Percentiles rank a stretch among this genome's conserved stretches.
Conservation (phyloP, 2,888 invertebrate genomes). For the Taenaris catops region DNA sequence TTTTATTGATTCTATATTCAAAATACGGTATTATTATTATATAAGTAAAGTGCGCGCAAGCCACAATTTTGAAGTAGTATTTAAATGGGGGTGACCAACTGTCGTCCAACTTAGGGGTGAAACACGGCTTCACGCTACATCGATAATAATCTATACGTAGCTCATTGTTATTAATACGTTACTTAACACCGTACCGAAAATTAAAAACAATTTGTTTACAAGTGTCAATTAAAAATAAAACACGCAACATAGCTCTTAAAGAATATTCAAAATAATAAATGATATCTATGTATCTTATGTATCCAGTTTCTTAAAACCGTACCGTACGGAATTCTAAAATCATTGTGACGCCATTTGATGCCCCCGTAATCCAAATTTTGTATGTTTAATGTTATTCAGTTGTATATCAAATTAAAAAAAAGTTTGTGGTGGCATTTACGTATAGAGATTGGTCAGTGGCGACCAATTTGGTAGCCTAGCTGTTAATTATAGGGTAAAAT, state of each 20-base stretch:
- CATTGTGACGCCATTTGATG: too few relatives aligned
- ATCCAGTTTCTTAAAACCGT: too few relatives aligned
- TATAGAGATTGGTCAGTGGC: too few relatives aligned
- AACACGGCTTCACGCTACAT: slow-evolving; percentile 65
- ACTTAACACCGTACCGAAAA: slow-evolving; percentile 50
- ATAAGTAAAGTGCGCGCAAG: slow-evolving; percentile 70
- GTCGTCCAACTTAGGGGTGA: slow-evolving; percentile 69
- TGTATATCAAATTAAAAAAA: too few relatives aligned
- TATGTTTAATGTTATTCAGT: too few relatives aligned
- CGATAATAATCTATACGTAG: slow-evolving; percentile 73
- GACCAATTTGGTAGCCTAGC: too few relatives aligned
- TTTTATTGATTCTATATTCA: too few relatives aligned
- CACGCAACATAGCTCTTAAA: neutral
- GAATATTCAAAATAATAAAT: neutral
- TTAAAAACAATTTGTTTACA: slow-evolving; percentile 25
- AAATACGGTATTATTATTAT: slow-evolving; percentile 55
- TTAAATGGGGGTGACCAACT: slow-evolving; percentile 78
- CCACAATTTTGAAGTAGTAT: slow-evolving; percentile 75
- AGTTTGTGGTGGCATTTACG: too few relatives aligned
- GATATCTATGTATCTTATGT: too few relatives aligned
- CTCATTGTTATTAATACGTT: slow-evolving; percentile 69
- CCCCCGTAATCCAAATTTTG: too few relatives aligned
- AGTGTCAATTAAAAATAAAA: slow-evolving; percentile 4
- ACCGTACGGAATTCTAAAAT: too few relatives aligned
- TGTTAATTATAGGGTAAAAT: too few relatives aligned